Evolutionary conservation across 2,797 vertebrate species (phyloP), one percentile per base, ranked within the genome.

Genomic region (Sparus aurata): DNA sequence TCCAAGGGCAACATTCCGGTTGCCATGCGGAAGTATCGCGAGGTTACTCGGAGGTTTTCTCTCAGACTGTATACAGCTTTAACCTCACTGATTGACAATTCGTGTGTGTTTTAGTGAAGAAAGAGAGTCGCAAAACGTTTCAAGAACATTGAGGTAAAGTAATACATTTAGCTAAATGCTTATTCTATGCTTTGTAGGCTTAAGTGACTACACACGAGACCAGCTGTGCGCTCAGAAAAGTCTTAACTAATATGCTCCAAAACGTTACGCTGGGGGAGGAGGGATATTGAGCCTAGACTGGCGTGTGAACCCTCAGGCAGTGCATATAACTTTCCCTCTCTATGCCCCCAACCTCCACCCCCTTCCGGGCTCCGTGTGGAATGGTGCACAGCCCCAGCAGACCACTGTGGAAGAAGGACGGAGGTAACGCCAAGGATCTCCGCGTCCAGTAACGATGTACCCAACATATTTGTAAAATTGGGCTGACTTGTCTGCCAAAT

Each of bases 1-100:
- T 80, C 94, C 66, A 93, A 2, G 86, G 77, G 30, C 92, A 94
- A 95, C 93, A 81, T 41, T 63, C 30, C 63, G 1, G 95, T 96
- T 92, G 85, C 91, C 84, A 94, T 0, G 74, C 85, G 49, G 43
- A 89, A 69, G 52, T 80, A 82, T 92, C 92, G 92, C 92, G 91
- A 94, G 89, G 92, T 74, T 41, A 62, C 0, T 1, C 15, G 4
- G 22, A 5, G 18, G 38, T 8, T 30, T 34, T 38, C 1, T 70
- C 3, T 7, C 7, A 9, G 23, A 5, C 46, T 53, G 18, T 23
- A 45, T 23, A 12, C 2, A 3, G 17, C 0, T 34, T 34, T 6
- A 34, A 70, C 41, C 2, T 46, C 20, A 38, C 20, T 27, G 15
- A 45, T 2, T 52, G 0, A 8, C 8, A 0, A 8, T 12, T 34